Conservation (phyloP, 2,888 invertebrate genomes). For the Pemphredon lugubris region DNA sequence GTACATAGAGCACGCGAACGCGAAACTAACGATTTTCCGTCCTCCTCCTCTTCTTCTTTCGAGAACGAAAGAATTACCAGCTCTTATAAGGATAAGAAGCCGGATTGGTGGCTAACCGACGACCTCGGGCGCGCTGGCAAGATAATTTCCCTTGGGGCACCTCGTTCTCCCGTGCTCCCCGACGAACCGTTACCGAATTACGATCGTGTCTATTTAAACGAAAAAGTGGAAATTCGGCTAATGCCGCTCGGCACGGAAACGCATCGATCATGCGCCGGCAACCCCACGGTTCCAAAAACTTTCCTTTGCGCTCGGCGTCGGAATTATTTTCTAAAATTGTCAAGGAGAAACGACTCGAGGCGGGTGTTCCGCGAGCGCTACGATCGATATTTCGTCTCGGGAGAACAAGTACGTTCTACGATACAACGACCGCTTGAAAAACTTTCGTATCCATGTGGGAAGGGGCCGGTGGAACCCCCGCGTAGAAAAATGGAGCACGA, state of each 20-base stretch:
- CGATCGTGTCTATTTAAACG: constrained; percentile 33
- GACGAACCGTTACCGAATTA: constrained; percentile 46
- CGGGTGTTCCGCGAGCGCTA: no score
- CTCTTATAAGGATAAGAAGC: constrained; percentile 32
- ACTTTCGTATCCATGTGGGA: neutral
- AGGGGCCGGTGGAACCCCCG: neutral
- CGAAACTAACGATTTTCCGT: constrained; percentile 16
- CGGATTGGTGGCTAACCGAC: constrained; percentile 27
- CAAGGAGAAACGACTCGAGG: no score
- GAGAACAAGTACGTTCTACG: no score
- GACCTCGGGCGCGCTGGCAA: constrained; percentile 37
- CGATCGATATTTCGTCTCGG: no score
- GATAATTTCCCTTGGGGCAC: constrained; percentile 58
- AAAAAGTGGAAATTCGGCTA: constrained; percentile 46
- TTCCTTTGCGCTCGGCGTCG: no score
- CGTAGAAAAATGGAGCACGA: no score
- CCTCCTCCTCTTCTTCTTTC: constrained; percentile 13
- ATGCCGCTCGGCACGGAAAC: neutral
- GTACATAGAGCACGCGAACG: constrained; percentile 12
- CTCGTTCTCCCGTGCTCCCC: constrained; percentile 28
- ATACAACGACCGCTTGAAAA: no score
- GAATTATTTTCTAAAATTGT: no score
- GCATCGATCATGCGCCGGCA: neutral
- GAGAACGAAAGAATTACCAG: constrained; percentile 32
- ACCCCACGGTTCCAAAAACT: no score